Evolutionary conservation across 2,888 invertebrate genomes (phyloP), one percentile per base, ranked within the genome.

Genomic region (Eugnorisma glareosa): DNA sequence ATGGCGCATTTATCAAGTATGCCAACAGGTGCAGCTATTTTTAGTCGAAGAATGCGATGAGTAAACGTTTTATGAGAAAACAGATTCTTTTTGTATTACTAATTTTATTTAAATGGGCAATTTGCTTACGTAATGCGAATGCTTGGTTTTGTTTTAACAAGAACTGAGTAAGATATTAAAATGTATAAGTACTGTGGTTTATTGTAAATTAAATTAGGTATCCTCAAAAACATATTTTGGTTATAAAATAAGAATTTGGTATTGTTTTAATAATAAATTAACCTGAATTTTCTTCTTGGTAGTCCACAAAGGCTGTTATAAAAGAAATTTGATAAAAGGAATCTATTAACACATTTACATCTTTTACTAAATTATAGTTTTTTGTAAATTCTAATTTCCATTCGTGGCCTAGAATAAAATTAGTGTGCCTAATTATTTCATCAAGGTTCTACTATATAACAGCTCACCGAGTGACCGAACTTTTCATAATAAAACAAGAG

Each of bases 11-110:
- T 79, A 72, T 73, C 64, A 81, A 63, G 66, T 80, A 73, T 67
- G 67, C 79, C 64, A 77, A 71, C 75, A 86, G 71, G 79, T 87
- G 75, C 24, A 43, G 54, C 21, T 79, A 51, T 67, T 76, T 70
- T 59, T 70, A 70, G 40, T 45, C 31, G 18, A 59, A 40, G 69
- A 77, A 67, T 77, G 66, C 61, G 48, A 73, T 78, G 67, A 57
- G 63, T 75, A 63, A 72, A 74, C 48, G 57, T 75, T 72, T 75
- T 74, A 71, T 64, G 59, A 18, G 64, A 37, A 35, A 31, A 24
- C 11, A 43, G 21, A 51, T 54, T 48, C 4, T 35, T 70, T 66
- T 72, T 57, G 40, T 43, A 2, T 21, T 57, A 67, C n/a, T 8
- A 63, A 70, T 84, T 67, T 73, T 72, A 43, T 40, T 69, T 45